phyloP scores from a whole-genome alignment of 2,113 vertebrate genomes.

The Galeopterus variegatus region DNA sequence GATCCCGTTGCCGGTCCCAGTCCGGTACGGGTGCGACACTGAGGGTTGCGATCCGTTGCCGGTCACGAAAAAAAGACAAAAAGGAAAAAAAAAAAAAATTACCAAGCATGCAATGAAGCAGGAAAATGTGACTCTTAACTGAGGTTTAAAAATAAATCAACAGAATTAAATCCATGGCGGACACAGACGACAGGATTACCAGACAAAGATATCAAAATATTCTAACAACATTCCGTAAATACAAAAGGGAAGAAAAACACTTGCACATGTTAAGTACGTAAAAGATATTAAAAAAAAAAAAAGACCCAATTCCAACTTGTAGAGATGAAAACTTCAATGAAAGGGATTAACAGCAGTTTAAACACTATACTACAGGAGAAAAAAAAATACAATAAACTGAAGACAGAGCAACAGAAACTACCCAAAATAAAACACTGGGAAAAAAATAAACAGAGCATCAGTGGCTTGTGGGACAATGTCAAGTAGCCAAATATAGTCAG shows the following conservation, averaged over 20 bases:
- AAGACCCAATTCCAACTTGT: background rate
- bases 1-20: no score
- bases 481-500: background rate
- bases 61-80: no score
- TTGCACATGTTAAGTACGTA: background rate
- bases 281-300: background rate
- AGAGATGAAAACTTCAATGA: slow-evolving; percentile 32
- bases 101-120: slow-evolving; percentile 10
- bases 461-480: background rate
- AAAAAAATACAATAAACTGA: background rate
- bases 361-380: background rate
- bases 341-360: background rate
- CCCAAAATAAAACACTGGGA: background rate
- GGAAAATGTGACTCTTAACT: slow-evolving; percentile 17
- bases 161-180: background rate
- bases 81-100: slow-evolving; percentile 39
- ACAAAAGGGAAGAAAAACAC: slow-evolving; percentile 16
- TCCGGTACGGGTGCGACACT: no score
- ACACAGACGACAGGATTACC: slow-evolving; percentile 43
- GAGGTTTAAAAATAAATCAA: slow-evolving; percentile 40
- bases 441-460: background rate
- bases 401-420: slow-evolving; percentile 6
- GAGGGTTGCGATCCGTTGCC: no score
- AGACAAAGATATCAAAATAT: background rate
- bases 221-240: slow-evolving; percentile 4